phyloP scores from a whole-genome alignment of 2,797 vertebrate species.

The Lophotriccus pileatus region DNA sequence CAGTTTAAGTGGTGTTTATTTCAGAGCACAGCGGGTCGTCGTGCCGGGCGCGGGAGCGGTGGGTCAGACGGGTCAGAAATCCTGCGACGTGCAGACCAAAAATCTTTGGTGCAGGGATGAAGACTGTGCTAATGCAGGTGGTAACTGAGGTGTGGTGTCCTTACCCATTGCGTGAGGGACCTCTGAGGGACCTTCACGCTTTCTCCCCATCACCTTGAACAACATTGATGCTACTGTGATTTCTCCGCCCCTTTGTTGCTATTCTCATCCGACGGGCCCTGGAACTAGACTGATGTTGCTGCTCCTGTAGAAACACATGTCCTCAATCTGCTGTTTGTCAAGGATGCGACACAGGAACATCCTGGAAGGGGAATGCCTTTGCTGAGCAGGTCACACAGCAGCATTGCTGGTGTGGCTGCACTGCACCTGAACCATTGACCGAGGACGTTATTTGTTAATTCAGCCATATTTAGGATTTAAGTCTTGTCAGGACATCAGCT shows the following conservation, averaged over 20 bases:
- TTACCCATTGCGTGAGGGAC: neutral
- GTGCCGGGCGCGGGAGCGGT: neutral
- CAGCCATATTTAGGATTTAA: neutral
- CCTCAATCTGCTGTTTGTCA: neutral
- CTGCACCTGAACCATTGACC: accelerated
- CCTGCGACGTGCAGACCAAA: accelerated
- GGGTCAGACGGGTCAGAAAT: neutral
- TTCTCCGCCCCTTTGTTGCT: neutral
- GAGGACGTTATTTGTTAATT: neutral
- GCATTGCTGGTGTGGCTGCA: neutral
- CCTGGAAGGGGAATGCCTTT: neutral
- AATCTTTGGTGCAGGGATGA: neutral
- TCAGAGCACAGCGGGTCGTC: neutral
- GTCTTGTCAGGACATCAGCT: neutral
- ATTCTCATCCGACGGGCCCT: neutral
- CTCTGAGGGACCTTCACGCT: neutral
- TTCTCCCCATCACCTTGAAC: neutral
- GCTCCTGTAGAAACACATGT: neutral
- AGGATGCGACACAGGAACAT: accelerated
- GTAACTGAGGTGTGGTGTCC: neutral
- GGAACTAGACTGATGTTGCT: neutral
- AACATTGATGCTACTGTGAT: neutral
- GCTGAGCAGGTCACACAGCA: neutral
- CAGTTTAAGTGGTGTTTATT: neutral
- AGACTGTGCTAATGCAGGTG: neutral